These are phyloP conservation scores for Trichonephila inaurata DNA, from an alignment of 1,140 invertebrate species.

Conservation along the genomic window DNA sequence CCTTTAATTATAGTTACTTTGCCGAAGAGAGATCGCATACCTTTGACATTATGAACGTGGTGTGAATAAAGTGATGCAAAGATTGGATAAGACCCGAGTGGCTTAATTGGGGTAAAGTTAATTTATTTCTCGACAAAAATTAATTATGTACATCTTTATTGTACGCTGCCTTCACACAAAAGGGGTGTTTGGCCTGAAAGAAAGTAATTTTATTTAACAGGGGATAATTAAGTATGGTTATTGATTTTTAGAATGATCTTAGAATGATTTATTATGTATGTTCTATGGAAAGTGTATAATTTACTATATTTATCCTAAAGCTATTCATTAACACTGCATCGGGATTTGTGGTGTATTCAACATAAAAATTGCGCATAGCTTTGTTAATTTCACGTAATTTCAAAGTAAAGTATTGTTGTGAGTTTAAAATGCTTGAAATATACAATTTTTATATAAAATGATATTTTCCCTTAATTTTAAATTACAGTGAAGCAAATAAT, in stretches of 20 bases:
- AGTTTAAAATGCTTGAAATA: too few relatives aligned
- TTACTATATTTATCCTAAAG: too few relatives aligned
- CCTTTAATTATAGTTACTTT: background rate
- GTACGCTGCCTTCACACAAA: background rate
- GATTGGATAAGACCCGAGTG: background rate
- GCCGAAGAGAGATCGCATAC: background rate
- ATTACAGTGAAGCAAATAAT: too few relatives aligned
- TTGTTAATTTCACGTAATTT: too few relatives aligned
- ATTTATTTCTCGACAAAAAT: conserved; percentile 17
- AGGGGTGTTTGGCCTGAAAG: background rate
- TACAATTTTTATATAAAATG: too few relatives aligned
- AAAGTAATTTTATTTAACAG: background rate
- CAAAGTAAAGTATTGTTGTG: too few relatives aligned
- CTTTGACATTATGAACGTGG: background rate
- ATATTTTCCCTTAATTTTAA: too few relatives aligned
- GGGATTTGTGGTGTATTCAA: too few relatives aligned
- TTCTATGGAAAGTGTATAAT: background rate
- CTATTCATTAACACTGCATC: too few relatives aligned
- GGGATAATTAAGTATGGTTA: background rate
- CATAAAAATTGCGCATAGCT: too few relatives aligned
- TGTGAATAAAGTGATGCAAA: background rate
- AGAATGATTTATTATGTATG: background rate
- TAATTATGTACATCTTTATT: conserved; percentile 5
- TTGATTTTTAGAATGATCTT: background rate
- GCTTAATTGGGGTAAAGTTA: conserved; percentile 7